Conservation (phyloP, 2,113 vertebrate species). For the Epinephelus fuscoguttatus region DNA sequence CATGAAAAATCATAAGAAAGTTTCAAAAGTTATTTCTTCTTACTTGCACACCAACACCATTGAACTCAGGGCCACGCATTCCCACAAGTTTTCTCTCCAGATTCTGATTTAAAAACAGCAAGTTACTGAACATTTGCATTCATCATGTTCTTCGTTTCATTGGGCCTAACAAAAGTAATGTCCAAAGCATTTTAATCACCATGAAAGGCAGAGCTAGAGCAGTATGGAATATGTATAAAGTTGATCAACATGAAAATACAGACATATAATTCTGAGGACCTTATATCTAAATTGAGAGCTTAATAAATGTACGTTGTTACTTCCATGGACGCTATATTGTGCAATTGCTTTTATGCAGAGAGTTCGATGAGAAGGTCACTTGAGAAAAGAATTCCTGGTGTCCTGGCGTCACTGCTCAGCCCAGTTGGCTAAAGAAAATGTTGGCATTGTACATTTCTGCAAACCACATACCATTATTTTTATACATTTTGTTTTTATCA, state of each 20-base stretch:
- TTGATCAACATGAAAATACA: not conserved
- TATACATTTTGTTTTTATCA: too few species aligned
- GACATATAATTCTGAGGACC: not conserved
- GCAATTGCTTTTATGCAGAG: not conserved
- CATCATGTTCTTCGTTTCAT: not conserved
- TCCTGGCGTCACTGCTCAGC: too few species aligned
- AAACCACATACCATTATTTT: too few species aligned
- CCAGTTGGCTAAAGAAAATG: too few species aligned
- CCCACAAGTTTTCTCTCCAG: not conserved
- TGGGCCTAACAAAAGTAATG: not conserved
- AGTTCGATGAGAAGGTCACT: not conserved
- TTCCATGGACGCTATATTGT: not conserved
- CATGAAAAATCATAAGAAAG: not conserved
- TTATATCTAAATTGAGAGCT: not conserved
- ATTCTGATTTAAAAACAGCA: not conserved
- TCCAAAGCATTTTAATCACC: not conserved
- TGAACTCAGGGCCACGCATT: not conserved
- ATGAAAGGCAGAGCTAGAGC: not conserved
- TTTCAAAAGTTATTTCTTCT: not conserved
- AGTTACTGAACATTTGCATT: not conserved
- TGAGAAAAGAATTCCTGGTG: not conserved
- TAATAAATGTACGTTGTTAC: not conserved
- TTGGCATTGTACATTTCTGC: too few species aligned
- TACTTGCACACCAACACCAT: not conserved
- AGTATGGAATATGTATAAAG: not conserved